Percentiles rank a stretch among this genome's conserved stretches.
phyloP scores from a whole-genome alignment of 2,888 invertebrate species.

The Drosophila borealis region DNA sequence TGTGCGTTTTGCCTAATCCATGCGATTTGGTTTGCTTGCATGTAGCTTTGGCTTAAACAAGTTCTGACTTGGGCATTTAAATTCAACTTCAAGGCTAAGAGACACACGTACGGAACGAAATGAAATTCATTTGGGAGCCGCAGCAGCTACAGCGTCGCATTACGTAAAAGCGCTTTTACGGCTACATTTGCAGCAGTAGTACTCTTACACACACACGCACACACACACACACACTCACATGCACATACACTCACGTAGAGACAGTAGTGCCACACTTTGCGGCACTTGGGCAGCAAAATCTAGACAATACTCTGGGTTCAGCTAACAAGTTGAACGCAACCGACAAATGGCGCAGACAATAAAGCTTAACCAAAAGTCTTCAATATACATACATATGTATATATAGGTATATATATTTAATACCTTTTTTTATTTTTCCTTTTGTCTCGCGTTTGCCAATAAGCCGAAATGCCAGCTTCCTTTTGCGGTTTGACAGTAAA shows the following conservation, averaged over 20 bases:
- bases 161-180: conserved; percentile 77
- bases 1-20: conserved; percentile 44
- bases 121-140: conserved; percentile 70
- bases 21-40: conserved; percentile 37
- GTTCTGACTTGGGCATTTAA: conserved; percentile 55
- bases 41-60: conserved; percentile 49
- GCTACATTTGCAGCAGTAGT: conserved; percentile 52
- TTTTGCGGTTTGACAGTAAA: conserved; percentile 60
- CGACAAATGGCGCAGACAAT: conserved; percentile 66
- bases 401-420: too few relatives aligned
- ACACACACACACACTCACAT: conserved; percentile 3
- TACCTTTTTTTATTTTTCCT: conserved; percentile 9
- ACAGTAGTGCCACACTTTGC: conserved; percentile 32
- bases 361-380: conserved; percentile 58
- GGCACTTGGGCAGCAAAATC: conserved; percentile 43
- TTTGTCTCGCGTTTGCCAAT: conserved; percentile 56
- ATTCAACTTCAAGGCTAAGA: conserved; percentile 65
- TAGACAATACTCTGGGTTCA: conserved; percentile 42
- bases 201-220: conserved; percentile 12
- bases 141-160: conserved; percentile 60
- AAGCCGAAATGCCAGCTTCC: conserved; percentile 67
- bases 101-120: conserved; percentile 54
- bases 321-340: conserved; percentile 69
- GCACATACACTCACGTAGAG: conserved; percentile 24
- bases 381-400: conserved; percentile 8